phyloP scores from a whole-genome alignment of 2,888 invertebrate species.

The Plebejus argus region DNA sequence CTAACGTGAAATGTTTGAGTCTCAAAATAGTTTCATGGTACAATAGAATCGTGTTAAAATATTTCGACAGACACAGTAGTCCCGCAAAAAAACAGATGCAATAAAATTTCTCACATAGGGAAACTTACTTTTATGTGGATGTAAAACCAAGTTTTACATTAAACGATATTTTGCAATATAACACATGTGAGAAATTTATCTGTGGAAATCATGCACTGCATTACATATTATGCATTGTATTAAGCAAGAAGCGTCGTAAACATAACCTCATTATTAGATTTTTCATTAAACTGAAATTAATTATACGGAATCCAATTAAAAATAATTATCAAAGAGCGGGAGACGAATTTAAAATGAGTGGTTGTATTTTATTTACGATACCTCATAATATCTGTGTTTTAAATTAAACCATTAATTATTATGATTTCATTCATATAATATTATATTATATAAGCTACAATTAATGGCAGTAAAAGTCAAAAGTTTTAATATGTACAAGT shows the following conservation, averaged over 20 bases:
- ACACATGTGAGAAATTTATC: not conserved
- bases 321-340: constrained; percentile 1
- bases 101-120: no score
- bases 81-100: no score
- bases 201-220: not conserved
- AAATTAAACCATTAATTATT: not conserved
- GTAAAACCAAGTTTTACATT: not conserved
- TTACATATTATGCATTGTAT: constrained; percentile 1
- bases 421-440: not conserved
- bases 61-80: no score
- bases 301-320: constrained; percentile 24
- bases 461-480: not conserved
- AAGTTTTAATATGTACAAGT: not conserved
- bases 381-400: constrained; percentile 5
- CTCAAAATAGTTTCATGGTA: no score
- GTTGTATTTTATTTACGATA: constrained; percentile 11
- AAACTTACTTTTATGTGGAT: not conserved
- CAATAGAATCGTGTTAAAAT: no score
- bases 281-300: not conserved
- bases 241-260: not conserved
- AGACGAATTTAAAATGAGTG: constrained; percentile 8
- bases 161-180: not conserved
- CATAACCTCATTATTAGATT: constrained; percentile 22
- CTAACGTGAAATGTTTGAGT: no score
- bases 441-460: not conserved